Evolutionary conservation across 1,140 invertebrate species (phyloP).

Genomic region (Drosophila baimaii): DNA sequence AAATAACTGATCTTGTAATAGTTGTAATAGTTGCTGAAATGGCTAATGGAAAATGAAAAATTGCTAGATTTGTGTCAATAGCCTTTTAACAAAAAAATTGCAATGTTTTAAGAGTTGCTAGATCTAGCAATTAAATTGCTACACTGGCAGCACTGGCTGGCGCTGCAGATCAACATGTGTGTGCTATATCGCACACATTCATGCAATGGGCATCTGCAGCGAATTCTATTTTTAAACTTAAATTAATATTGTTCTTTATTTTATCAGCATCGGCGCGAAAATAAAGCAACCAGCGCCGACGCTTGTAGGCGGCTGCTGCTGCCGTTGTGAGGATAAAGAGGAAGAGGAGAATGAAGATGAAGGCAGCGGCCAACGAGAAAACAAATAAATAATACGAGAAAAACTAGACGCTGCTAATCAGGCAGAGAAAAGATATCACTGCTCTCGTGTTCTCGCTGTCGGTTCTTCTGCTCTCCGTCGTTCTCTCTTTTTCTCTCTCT

Average conservation of each 20-base stretch:
- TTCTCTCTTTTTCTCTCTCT: conserved; percentile 9
- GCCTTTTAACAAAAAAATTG: no score
- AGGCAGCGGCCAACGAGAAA: conserved; percentile 61
- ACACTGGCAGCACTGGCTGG: no score
- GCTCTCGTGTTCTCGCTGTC: conserved; percentile 8
- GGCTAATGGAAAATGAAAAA: no score
- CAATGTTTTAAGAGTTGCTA: no score
- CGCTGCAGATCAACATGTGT: conserved; percentile 51
- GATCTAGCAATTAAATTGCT: no score
- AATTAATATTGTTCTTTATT: conserved; percentile 83
- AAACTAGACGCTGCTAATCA: conserved; percentile 69
- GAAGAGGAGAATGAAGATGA: conserved; percentile 1
- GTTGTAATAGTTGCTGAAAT: no score
- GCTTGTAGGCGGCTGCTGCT: conserved; percentile 61
- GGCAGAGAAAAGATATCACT: conserved; percentile 46
- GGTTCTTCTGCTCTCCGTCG: not conserved
- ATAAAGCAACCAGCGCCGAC: conserved; percentile 63
- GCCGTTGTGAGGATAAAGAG: not conserved
- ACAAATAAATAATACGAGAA: conserved; percentile 78
- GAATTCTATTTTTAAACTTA: conserved; percentile 82
- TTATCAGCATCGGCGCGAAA: conserved; percentile 78
- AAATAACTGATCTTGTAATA: no score
- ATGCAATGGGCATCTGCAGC: conserved; percentile 78
- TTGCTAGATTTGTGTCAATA: no score
- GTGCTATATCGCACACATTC: conserved; percentile 47